These are phyloP conservation scores for Trichechus manatus DNA, from an alignment of 2,113 vertebrate genomes.

Conservation along the genomic window DNA sequence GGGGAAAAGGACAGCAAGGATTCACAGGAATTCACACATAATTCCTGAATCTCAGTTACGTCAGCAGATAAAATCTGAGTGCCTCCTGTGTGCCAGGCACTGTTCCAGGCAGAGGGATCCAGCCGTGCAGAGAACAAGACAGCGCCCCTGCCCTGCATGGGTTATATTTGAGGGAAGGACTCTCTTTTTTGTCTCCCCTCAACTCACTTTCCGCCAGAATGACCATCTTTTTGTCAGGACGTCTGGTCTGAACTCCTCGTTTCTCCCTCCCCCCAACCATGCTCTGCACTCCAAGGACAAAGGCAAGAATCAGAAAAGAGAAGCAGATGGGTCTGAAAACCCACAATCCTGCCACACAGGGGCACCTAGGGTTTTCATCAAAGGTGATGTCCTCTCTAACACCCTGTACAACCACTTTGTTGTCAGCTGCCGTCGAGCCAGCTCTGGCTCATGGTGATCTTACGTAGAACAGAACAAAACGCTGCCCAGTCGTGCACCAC, in stretches of 20 bases:
- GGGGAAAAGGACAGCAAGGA: not conserved
- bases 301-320: accelerated
- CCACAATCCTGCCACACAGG: not conserved
- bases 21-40: not conserved
- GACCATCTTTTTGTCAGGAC: not conserved
- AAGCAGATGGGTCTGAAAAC: not conserved
- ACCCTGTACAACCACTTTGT: too few relatives aligned
- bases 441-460: too few relatives aligned
- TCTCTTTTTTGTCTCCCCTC: not conserved
- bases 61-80: not conserved
- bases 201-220: not conserved
- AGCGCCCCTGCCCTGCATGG: not conserved
- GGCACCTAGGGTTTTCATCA: not conserved
- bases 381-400: not conserved
- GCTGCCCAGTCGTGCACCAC: too few relatives aligned
- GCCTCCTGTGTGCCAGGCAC: not conserved
- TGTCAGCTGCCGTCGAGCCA: too few relatives aligned
- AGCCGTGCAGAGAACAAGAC: not conserved
- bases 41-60: not conserved
- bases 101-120: not conserved
- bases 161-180: not conserved
- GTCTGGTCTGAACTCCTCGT: not conserved
- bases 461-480: too few relatives aligned
- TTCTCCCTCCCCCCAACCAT: not conserved
- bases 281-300: not conserved